Evolutionary conservation across 2,113 vertebrate species (phyloP).

Genomic region (Ascaphus truei): DNA sequence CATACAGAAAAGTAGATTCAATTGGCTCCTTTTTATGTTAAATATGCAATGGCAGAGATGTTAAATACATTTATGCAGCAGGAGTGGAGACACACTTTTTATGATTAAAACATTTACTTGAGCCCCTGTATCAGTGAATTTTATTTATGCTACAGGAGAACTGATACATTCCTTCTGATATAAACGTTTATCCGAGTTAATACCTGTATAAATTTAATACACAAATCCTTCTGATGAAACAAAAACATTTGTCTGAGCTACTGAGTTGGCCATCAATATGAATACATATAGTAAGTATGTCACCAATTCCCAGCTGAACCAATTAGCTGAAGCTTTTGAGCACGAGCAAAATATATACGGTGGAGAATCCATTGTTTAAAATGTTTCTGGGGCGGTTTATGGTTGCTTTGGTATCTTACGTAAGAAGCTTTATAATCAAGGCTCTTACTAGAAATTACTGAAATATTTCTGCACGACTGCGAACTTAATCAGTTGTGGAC

Average conservation of each 20-base stretch:
- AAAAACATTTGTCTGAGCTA: background rate
- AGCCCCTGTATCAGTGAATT: slow-evolving; percentile 8
- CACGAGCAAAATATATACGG: too few relatives aligned
- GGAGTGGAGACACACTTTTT: background rate
- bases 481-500: too few relatives aligned
- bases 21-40: too few relatives aligned
- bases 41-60: too few relatives aligned
- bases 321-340: background rate
- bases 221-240: background rate
- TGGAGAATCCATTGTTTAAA: too few relatives aligned
- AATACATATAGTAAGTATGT: background rate
- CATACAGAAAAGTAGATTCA: too few relatives aligned
- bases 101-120: slow-evolving; percentile 1
- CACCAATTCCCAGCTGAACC: background rate
- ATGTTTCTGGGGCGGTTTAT: too few relatives aligned
- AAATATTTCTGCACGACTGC: too few relatives aligned
- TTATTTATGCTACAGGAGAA: slow-evolving; percentile 5
- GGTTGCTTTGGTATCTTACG: too few relatives aligned
- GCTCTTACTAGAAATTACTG: too few relatives aligned
- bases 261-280: background rate
- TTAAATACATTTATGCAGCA: background rate
- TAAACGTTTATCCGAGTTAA: slow-evolving; percentile 6
- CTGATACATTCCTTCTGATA: background rate
- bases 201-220: background rate
- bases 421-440: too few relatives aligned